Base-by-base conservation (phyloP, 2,113 vertebrate species). In the Chamaea fasciata region DNA sequence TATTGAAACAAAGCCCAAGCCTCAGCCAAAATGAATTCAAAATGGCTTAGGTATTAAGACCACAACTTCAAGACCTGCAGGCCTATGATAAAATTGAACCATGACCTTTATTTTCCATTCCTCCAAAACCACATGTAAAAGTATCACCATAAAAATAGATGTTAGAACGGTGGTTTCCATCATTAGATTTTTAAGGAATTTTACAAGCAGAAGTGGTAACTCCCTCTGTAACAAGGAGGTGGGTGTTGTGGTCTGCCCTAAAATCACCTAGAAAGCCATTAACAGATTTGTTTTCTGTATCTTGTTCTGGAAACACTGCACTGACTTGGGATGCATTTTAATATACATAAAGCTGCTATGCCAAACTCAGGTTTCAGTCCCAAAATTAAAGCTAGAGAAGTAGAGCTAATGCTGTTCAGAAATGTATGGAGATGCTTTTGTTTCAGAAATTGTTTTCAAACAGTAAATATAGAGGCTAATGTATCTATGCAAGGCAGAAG, bases 1-100 rank as follows among this genome's bases (percentile, higher is more conserved):
- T 76, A 35, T 20, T 69, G 70, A 96, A 95, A 83, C 67, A 94
- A 94, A 94, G 70, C 41, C 63, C 26, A 53, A 42, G 50, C 15
- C 57, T 46, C 75, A 94, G 85, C 62, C 82, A 83, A 90, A 73
- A 23, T 57, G 57, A 92, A 80, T 86, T 90, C 63, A 69, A 73
- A 95, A 84, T 10, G 21, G 46, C 62, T 94, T 83, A 57, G 37
- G 21, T 83, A 85, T 17, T 91, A 91, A 79, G 82, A 77, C 75
- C 59, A 68, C 35, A 46, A 37, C 46, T 60, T 83, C 49, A 85
- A 91, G 52, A 70, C 44, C 37, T 5, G 26, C 11, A 82, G 62
- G n/a, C 2, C 1, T 31, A 73, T 0, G 46, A 71, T 19, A 47
- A 53, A 88, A 75, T 0, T 37, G 60, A 75, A 52, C 22, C 49